Percentiles rank a stretch among this genome's conserved stretches.
These are phyloP conservation scores for Phataginus tricuspis DNA, from an alignment of 2,797 vertebrate genomes.

Conservation along the genomic window DNA sequence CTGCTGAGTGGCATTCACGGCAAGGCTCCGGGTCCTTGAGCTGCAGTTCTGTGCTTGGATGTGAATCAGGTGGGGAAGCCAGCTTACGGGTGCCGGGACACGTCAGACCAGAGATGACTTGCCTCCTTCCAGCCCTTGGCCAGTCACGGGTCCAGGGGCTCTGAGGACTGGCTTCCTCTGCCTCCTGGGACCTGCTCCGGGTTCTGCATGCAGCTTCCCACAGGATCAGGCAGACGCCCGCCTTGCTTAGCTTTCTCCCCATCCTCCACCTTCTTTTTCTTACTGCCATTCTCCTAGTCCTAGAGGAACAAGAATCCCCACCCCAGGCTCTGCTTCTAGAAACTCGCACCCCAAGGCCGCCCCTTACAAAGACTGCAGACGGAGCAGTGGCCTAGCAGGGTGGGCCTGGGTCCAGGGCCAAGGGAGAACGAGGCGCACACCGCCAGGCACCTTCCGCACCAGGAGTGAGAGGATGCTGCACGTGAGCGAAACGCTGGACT, in stretches of 20 bases:
- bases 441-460: neutral
- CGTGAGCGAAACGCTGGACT: too few species aligned
- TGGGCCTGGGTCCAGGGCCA: neutral
- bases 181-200: neutral
- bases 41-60: neutral
- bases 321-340: neutral
- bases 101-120: neutral
- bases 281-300: neutral
- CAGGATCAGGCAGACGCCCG: too few species aligned
- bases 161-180: neutral
- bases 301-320: neutral
- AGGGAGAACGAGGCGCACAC: neutral
- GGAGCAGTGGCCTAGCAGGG: neutral
- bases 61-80: neutral
- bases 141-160: too few species aligned
- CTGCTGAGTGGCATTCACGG: fast-evolving
- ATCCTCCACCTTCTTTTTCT: too few species aligned
- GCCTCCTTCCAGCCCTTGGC: neutral
- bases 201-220: fast-evolving
- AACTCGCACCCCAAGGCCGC: neutral
- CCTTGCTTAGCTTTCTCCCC: neutral
- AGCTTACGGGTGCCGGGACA: neutral
- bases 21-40: fast-evolving
- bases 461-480: too few species aligned
- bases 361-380: neutral